phyloP scores from a whole-genome alignment of 1,140 invertebrate species.

The Scaptomyza montana region DNA sequence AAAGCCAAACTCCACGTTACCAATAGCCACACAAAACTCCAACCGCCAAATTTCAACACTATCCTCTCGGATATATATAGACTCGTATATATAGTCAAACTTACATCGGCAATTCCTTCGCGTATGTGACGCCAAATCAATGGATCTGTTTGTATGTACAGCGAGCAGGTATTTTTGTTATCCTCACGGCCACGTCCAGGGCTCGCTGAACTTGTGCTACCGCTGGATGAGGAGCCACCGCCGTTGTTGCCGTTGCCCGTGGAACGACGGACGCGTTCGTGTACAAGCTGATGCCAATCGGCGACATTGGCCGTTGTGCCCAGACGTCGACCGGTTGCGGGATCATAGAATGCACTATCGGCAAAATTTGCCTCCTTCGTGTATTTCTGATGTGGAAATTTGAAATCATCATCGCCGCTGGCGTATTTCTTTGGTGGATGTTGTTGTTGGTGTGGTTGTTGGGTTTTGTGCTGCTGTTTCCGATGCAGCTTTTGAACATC shows the following conservation, averaged over 20 bases:
- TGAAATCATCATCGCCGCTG: slow-evolving; percentile 77
- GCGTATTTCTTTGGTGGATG: slow-evolving; percentile 83
- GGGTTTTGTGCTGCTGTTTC: slow-evolving; percentile 75
- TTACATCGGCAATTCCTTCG: slow-evolving; percentile 88
- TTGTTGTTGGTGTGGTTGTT: slow-evolving; percentile 51
- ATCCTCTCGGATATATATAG: background rate
- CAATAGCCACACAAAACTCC: background rate
- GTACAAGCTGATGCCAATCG: slow-evolving; percentile 78
- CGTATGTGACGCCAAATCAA: slow-evolving; percentile 97
- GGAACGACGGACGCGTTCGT: slow-evolving; percentile 79
- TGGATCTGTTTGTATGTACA: slow-evolving; percentile 99
- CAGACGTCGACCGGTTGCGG: slow-evolving; percentile 66
- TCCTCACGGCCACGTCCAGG: slow-evolving; percentile 86
- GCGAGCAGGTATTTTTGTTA: slow-evolving; percentile 93
- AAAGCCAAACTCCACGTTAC: background rate
- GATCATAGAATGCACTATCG: slow-evolving; percentile 77
- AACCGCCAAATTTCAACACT: background rate
- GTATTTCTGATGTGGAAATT: slow-evolving; percentile 83
- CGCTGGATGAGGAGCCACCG: slow-evolving; percentile 84
- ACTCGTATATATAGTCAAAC: slow-evolving; percentile 49
- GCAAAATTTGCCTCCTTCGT: slow-evolving; percentile 83
- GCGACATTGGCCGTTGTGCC: slow-evolving; percentile 61
- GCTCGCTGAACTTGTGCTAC: slow-evolving; percentile 73
- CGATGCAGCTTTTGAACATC: slow-evolving; percentile 75
- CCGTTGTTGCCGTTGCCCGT: slow-evolving; percentile 84